Base-by-base conservation (phyloP, 2,797 vertebrate species). In the Oreortyx pictus region DNA sequence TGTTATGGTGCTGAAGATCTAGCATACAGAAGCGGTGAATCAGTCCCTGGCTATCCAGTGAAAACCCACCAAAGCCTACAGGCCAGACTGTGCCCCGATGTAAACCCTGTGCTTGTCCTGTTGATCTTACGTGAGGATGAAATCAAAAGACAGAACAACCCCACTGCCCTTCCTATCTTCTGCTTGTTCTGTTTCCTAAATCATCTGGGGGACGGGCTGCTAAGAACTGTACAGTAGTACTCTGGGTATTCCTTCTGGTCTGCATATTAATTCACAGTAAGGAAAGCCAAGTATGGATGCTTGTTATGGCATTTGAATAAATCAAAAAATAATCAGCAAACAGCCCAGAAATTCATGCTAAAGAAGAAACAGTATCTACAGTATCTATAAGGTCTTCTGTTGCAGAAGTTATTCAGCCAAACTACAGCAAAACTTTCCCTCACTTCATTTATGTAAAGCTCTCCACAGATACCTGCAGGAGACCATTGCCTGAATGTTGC, bases 391-490 rank as follows among this genome's bases (percentile, higher is more conserved):
- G 31, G 19, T 74, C 37, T 72, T 77, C n/a, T 75, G 46, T 37
- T 94, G 79, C 35, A 77, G 81, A 83, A 80, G 66, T 65, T 49
- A 72, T 10, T 20, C 44, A 61, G 44, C 10, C 35, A 78, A 65
- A 15, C 56, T 57, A 13, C n/a, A n/a, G n/a, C n/a, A 87, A 80
- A 94, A 72, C 46, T 47, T 77, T 33, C 65, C 77, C 86, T 72
- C 61, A 74, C 59, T 81, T 88, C 41, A 49, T 73, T 87, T 65
- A 41, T 68, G 90, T 84, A 49, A 70, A 93, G 74, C 14, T 93
- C 56, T 78, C 50, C 22, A 86, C 15, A 84, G 65, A 22, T 86
- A 88, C 62, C n/a, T 85, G 68, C 67, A 65, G 27, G 78, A 66
- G 41, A 87, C 57, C 94, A 89, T 54, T 85, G 68, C 44, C 78